Conservation (phyloP, 2,797 vertebrate species). For the Hydrolagus colliei region DNA sequence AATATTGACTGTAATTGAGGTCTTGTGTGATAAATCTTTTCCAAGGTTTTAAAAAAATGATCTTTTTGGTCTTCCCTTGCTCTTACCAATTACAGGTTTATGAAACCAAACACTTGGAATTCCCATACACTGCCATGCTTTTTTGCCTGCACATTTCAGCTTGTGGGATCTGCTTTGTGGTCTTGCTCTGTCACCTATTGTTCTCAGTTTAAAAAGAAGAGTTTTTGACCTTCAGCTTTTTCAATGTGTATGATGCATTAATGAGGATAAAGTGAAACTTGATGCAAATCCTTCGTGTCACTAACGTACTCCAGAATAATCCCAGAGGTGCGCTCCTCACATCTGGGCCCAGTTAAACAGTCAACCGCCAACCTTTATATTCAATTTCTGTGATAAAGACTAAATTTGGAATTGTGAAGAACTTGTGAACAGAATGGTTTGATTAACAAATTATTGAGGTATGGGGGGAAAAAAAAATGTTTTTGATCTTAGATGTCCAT, state of each 20-base stretch:
- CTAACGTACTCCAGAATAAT: not conserved
- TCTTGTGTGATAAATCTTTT: too few species aligned
- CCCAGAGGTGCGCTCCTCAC: not conserved
- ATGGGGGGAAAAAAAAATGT: not conserved
- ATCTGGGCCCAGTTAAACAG: not conserved
- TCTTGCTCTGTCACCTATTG: too few species aligned
- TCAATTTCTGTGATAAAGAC: not conserved
- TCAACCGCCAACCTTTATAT: not conserved
- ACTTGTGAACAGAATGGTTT: not conserved
- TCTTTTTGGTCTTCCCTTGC: too few species aligned
- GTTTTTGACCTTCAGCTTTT: not conserved
- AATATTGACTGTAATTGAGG: too few species aligned
- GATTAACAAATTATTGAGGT: not conserved
- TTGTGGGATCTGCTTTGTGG: too few species aligned
- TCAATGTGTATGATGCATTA: not conserved
- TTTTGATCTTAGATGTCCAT: not conserved
- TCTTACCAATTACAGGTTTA: too few species aligned
- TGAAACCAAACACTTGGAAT: too few species aligned
- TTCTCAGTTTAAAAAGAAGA: too few species aligned
- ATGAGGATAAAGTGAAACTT: constrained; percentile 11
- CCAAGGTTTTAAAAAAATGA: too few species aligned
- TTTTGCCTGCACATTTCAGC: too few species aligned
- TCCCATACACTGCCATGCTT: too few species aligned
- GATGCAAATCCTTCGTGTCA: not conserved
- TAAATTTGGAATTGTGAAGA: not conserved